Evolutionary conservation across 2,113 vertebrate genomes (phyloP).

Genomic region (Corythornis cristatus): DNA sequence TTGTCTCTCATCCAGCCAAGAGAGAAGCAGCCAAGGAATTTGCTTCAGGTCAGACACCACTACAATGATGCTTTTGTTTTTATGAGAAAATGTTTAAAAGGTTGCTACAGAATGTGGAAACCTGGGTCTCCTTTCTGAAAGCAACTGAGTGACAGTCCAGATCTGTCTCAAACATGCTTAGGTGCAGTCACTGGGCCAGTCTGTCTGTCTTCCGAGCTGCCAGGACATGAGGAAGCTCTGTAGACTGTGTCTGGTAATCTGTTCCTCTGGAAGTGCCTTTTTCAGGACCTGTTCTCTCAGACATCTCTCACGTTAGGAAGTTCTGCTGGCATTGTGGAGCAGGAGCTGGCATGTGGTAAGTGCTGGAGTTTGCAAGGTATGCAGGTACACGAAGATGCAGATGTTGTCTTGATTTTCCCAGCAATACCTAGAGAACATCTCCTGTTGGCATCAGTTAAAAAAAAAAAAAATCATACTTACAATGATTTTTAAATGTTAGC

Average conservation of each 20-base stretch:
- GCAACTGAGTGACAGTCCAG: background rate
- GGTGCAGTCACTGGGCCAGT: background rate
- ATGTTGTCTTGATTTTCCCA: background rate
- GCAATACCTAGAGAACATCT: background rate
- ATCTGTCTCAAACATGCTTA: background rate
- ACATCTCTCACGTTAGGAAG: background rate
- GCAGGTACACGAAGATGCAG: rapidly evolving
- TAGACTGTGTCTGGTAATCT: background rate
- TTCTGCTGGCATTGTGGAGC: background rate
- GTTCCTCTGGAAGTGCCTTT: background rate
- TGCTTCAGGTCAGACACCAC: background rate
- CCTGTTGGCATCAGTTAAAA: background rate
- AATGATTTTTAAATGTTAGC: background rate
- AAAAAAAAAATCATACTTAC: background rate
- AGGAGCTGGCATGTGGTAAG: background rate
- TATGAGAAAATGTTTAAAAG: background rate
- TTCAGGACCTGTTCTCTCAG: background rate
- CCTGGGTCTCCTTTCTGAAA: background rate
- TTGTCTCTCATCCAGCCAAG: background rate
- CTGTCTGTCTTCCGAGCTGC: background rate
- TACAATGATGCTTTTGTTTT: background rate
- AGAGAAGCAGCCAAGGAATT: background rate
- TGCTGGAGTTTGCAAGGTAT: background rate
- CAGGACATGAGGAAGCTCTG: background rate
- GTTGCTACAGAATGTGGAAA: background rate